Evolutionary conservation across 2,113 vertebrate genomes (phyloP).

Genomic region (Dicerorhinus sumatrensis): DNA sequence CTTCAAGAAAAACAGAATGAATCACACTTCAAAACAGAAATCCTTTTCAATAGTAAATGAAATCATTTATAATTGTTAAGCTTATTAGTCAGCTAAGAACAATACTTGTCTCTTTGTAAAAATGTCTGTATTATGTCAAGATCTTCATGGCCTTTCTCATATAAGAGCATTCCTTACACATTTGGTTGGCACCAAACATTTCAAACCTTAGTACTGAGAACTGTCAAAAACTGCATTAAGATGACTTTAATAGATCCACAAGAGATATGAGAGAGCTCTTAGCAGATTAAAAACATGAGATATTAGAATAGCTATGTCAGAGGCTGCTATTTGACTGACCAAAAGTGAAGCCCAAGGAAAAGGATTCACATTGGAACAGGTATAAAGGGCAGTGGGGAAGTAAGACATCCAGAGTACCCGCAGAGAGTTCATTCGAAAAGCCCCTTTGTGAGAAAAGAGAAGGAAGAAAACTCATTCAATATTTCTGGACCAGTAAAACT

Average conservation of each 20-base stretch:
- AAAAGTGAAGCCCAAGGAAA: not conserved
- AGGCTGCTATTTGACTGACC: not conserved
- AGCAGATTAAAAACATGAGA: not conserved
- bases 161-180: constrained; percentile 15
- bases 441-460: not conserved
- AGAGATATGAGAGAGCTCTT: not conserved
- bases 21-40: constrained; percentile 74
- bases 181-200: not conserved
- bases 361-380: not conserved
- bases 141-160: constrained; percentile 14
- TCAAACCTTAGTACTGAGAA: constrained; percentile 33
- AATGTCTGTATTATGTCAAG: constrained; percentile 46
- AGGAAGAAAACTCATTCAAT: not conserved
- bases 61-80: constrained; percentile 49
- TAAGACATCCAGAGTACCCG: not conserved
- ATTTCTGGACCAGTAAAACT: not conserved
- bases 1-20: constrained; percentile 78
- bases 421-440: not conserved
- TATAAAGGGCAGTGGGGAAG: not conserved
- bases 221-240: constrained; percentile 35
- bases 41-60: constrained; percentile 56
- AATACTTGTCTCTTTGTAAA: constrained; percentile 43
- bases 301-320: not conserved
- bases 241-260: not conserved
- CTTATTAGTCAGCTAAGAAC: constrained; percentile 56